Evolutionary conservation across 2,888 invertebrate species (phyloP), one percentile per base, ranked within the genome.

Genomic region (Halictus ligatus): DNA sequence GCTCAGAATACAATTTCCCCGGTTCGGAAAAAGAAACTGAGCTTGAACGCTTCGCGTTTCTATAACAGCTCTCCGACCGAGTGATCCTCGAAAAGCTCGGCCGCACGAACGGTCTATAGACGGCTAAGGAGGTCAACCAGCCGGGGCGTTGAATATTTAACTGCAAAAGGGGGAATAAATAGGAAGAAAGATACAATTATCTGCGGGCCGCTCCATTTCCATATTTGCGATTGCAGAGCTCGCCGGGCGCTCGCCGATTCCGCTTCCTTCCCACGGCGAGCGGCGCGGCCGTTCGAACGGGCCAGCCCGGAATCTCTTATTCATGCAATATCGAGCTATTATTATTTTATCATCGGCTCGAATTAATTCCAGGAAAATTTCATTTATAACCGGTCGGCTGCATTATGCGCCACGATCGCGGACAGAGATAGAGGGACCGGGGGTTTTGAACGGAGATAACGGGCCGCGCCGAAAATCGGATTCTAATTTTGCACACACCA

Each of bases 401-500:
- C 79, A 79, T 79, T 83, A 83, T 75, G 75, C 46, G 13, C 73
- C 73, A 46, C 35, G 54, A 13, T 54, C 46, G 18, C 8, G 15
- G 25, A 18, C 15, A n/a, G 48, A 58, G 43, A 40, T 71, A 67
- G 35, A 15, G 35, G 35, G 35, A 12, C 7, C 29, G 35, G 35
- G 64, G 29, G 67, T 18, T 29, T 35, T 21, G 67, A 35, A 35
- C 67, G 8, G 35, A 29, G 29, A 40, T 35, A 79, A 40, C 40
- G 46, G 43, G n/a, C 21, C 8, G 54, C 74, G 48, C 71, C 48
- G 72, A 72, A 78, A 86, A 86, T 85, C 75, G 75, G 86, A 75
- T 75, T 86, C 86, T 86, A 86, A 85, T 86, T 86, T 86, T 85
- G 73, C 75, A 64, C 78, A n/a, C 76, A 78, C 75, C 73, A 81